These are phyloP conservation scores for Rhodeus uyekii DNA, from an alignment of 2,797 vertebrate genomes.

Conservation along the genomic window DNA sequence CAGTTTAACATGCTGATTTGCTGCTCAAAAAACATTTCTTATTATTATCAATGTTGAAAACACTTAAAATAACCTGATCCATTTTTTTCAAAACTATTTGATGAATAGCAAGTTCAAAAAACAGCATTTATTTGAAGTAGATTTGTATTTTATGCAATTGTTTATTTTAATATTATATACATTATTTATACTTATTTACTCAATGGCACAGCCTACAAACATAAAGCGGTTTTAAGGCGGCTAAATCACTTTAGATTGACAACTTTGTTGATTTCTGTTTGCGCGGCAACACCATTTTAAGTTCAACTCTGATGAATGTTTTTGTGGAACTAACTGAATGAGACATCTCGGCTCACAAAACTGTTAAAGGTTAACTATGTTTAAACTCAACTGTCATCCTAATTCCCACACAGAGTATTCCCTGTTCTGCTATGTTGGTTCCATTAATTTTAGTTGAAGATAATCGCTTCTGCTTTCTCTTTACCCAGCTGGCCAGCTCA, in stretches of 20 bases:
- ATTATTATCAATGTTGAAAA: not conserved
- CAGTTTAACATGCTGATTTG: not conserved
- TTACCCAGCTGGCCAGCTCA: constrained; percentile 21
- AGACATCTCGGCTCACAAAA: constrained; percentile 12
- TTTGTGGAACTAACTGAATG: constrained; percentile 18
- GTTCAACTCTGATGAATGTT: not conserved
- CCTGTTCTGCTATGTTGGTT: constrained; percentile 21
- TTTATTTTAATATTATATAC: too few species aligned
- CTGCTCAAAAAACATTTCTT: not conserved
- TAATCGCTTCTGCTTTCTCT: constrained; percentile 24
- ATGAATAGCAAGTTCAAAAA: not conserved
- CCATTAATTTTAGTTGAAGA: constrained; percentile 33
- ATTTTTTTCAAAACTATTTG: not conserved
- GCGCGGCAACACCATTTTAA: not conserved
- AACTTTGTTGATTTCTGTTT: not conserved
- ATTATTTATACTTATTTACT: not conserved
- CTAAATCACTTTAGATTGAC: not conserved
- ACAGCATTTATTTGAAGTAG: too few species aligned
- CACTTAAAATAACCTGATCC: not conserved
- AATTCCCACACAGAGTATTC: constrained; percentile 27
- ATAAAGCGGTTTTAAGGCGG: not conserved
- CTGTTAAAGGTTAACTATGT: constrained; percentile 36
- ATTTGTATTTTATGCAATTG: too few species aligned
- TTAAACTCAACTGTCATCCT: constrained; percentile 27
- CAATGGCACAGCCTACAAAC: not conserved